A percentile compares a stretch with the other conserved stretches of the same genome.
Evolutionary conservation across 1,140 invertebrate species (phyloP).

Genomic region (Bombus affinis): DNA sequence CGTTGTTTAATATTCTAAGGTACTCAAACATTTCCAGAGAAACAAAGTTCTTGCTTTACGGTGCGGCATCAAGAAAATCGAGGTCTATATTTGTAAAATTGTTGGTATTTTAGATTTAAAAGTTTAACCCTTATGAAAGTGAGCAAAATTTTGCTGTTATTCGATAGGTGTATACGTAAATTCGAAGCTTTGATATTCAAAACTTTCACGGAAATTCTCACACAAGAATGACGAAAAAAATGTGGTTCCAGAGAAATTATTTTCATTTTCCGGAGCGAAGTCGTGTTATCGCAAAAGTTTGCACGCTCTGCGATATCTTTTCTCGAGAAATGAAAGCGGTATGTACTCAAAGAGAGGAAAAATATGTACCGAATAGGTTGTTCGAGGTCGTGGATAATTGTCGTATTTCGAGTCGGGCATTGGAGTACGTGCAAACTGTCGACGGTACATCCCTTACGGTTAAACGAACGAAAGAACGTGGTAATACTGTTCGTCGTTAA

Average conservation of each 20-base stretch:
- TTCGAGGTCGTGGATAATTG: conserved; percentile 59
- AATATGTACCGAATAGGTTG: not conserved
- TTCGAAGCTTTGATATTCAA: too few relatives aligned
- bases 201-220: not conserved
- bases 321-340: too few relatives aligned
- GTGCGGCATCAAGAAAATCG: accelerated
- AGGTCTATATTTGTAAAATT: not conserved
- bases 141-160: not conserved
- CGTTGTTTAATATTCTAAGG: conserved; percentile 3
- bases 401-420: conserved; percentile 58
- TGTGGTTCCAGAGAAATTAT: not conserved
- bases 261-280: too few relatives aligned
- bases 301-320: not conserved
- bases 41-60: not conserved
- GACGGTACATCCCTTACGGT: conserved; percentile 51
- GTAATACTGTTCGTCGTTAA: conserved; percentile 72
- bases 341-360: not conserved
- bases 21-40: not conserved
- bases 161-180: not conserved
- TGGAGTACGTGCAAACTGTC: conserved; percentile 74
- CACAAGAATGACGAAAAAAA: too few relatives aligned
- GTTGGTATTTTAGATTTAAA: not conserved
- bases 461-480: conserved; percentile 56
- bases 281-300: not conserved
- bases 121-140: not conserved